phyloP scores from a whole-genome alignment of 2,888 invertebrate species.

The Lochmaea capreae region DNA sequence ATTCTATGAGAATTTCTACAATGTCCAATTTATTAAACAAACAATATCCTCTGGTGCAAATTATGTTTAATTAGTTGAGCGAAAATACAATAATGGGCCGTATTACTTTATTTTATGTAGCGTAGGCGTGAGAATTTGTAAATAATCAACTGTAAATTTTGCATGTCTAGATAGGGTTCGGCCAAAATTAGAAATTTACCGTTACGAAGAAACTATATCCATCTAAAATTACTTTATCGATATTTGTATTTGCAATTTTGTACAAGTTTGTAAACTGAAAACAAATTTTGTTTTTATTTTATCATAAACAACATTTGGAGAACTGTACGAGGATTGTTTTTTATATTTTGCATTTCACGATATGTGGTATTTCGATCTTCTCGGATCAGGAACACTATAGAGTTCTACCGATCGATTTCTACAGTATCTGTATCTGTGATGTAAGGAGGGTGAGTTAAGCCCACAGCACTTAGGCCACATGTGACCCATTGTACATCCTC shows the following conservation, averaged over 20 bases:
- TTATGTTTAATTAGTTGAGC: background rate
- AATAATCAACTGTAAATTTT: slow-evolving; percentile 2
- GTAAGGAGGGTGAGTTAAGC: too few relatives aligned
- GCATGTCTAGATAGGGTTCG: background rate
- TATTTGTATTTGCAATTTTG: background rate
- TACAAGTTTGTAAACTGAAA: background rate
- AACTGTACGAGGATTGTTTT: background rate
- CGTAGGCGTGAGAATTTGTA: slow-evolving; percentile 17
- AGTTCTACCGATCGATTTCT: too few relatives aligned
- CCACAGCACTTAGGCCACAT: too few relatives aligned
- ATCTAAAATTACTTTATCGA: background rate
- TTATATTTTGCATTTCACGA: too few relatives aligned
- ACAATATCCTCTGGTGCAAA: background rate
- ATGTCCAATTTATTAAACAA: background rate
- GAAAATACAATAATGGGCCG: background rate
- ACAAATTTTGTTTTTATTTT: background rate
- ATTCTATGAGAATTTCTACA: background rate
- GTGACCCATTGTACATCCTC: too few relatives aligned
- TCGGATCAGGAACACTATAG: too few relatives aligned
- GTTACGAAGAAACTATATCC: background rate
- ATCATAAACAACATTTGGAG: background rate
- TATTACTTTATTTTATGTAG: background rate
- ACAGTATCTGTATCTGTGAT: too few relatives aligned
- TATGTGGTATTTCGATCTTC: too few relatives aligned
- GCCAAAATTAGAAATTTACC: background rate